These are phyloP conservation scores for Sarcophaga variegata DNA, from an alignment of 2,888 invertebrate species.

Conservation along the genomic window DNA sequence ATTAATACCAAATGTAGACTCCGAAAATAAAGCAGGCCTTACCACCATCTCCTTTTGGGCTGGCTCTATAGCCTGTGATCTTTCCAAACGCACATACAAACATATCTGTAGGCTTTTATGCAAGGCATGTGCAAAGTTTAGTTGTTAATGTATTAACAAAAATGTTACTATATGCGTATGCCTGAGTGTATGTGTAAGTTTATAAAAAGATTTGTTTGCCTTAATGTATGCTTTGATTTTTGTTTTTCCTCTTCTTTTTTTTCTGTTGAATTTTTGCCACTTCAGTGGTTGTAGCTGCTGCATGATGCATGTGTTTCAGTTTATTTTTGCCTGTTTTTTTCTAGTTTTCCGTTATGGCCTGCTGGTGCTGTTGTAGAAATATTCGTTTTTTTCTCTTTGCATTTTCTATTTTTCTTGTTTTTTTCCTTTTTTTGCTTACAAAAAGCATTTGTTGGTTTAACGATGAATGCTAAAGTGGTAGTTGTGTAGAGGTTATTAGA, in stretches of 20 bases:
- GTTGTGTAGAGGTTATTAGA: constrained; percentile 64
- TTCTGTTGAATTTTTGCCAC: constrained; percentile 59
- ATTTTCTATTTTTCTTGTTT: not conserved
- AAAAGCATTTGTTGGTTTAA: constrained; percentile 18
- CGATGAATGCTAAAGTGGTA: constrained; percentile 48
- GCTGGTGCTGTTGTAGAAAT: constrained; percentile 39
- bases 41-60: no score
- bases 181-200: constrained; percentile 7
- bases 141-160: not conserved
- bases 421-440: not conserved
- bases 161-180: not conserved
- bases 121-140: not conserved
- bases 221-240: not conserved
- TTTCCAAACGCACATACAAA: constrained; percentile 1
- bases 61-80: constrained; percentile 31
- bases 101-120: not conserved
- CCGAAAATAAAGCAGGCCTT: not conserved
- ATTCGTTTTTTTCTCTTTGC: not conserved
- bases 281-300: constrained; percentile 59
- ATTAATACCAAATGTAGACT: constrained; percentile 57
- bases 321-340: constrained; percentile 11
- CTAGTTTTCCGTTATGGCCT: constrained; percentile 49
- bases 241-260: constrained; percentile 26
- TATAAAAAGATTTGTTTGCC: not conserved
- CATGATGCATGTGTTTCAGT: constrained; percentile 58